These are phyloP conservation scores for Junonia oenone DNA, from an alignment of 2,888 invertebrate genomes.

Conservation along the genomic window DNA sequence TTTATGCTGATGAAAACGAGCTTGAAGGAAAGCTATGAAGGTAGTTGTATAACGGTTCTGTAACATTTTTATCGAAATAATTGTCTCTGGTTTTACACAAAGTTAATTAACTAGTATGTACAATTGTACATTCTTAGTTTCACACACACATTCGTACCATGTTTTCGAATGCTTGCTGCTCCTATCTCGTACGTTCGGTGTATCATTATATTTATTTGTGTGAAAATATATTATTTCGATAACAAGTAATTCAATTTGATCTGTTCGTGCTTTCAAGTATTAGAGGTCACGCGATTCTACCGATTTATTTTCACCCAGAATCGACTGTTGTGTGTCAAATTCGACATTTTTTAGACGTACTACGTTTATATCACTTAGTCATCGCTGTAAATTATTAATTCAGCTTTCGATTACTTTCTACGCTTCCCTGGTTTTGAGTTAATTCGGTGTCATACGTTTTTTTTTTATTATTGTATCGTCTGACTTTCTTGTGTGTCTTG, in stretches of 20 bases:
- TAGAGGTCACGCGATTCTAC: neutral
- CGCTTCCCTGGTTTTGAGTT: conserved; percentile 46
- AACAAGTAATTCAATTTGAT: neutral
- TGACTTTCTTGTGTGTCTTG: conserved; percentile 5
- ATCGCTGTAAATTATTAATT: conserved; percentile 33
- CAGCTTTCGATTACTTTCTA: conserved; percentile 34
- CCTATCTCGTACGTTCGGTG: no score
- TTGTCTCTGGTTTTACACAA: no score
- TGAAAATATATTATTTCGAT: no score
- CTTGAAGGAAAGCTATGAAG: no score
- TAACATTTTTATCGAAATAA: no score
- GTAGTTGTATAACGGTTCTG: no score
- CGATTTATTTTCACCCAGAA: conserved; percentile 17
- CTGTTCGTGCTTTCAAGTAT: neutral
- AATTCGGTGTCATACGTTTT: conserved; percentile 29
- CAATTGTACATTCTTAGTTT: no score
- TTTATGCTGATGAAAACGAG: no score
- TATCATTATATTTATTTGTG: no score
- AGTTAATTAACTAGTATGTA: no score
- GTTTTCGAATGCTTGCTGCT: no score
- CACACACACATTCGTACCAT: no score
- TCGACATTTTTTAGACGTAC: conserved; percentile 12
- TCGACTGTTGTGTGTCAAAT: conserved; percentile 23
- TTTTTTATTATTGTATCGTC: conserved; percentile 4
- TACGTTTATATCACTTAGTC: conserved; percentile 32